Evolutionary conservation across 2,113 vertebrate genomes (phyloP).

Genomic region (Morone saxatilis): DNA sequence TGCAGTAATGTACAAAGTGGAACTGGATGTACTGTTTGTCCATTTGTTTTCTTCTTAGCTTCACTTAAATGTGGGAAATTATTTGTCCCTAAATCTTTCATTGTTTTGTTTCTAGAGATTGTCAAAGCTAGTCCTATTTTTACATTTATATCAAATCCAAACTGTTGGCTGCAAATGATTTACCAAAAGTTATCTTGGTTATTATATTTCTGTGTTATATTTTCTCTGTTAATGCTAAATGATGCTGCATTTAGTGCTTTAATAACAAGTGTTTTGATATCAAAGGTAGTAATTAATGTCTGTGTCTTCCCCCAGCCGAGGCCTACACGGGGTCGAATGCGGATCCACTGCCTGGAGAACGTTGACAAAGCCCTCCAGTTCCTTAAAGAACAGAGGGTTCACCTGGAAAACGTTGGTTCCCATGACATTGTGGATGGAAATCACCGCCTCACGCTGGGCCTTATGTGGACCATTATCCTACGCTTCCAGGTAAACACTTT

Average conservation of each 20-base stretch:
- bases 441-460: constrained; percentile 93
- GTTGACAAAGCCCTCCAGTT: constrained; percentile 97
- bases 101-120: not conserved
- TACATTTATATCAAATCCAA: not conserved
- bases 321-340: constrained; percentile 93
- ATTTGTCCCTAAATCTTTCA: not conserved
- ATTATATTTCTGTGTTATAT: not conserved
- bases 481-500: constrained; percentile 91
- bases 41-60: not conserved
- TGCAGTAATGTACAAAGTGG: not conserved
- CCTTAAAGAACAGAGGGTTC: constrained; percentile 96
- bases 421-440: constrained; percentile 97
- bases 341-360: constrained; percentile 97
- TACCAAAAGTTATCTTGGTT: not conserved
- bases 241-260: too few species aligned
- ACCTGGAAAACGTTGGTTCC: constrained; percentile 96
- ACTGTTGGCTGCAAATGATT: not conserved
- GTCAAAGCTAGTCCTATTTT: too few species aligned
- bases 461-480: constrained; percentile 97
- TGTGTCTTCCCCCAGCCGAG: constrained; percentile 83
- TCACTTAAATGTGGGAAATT: not conserved
- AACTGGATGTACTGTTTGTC: not conserved
- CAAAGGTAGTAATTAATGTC: not conserved
- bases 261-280: not conserved
- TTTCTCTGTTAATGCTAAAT: not conserved